phyloP scores from a whole-genome alignment of 2,113 vertebrate species.

The Plecotus auritus region DNA sequence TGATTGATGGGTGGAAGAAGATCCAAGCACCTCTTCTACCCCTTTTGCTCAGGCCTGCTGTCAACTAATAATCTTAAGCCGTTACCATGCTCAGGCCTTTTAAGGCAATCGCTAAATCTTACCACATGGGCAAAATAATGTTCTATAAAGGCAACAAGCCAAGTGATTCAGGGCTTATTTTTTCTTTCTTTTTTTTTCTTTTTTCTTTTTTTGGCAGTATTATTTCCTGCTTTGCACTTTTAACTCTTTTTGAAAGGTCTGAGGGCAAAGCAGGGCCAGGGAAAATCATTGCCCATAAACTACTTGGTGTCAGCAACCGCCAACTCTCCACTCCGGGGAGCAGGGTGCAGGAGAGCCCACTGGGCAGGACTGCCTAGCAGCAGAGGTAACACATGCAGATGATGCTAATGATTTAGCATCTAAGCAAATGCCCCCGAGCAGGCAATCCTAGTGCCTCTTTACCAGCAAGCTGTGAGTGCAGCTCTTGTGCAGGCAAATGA shows the following conservation, averaged over 20 bases:
- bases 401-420: background rate
- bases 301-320: background rate
- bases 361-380: background rate
- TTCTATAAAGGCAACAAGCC: background rate
- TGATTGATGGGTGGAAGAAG: background rate
- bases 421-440: background rate
- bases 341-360: background rate
- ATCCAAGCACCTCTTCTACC: background rate
- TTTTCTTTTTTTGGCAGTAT: background rate
- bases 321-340: background rate
- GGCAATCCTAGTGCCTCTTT: background rate
- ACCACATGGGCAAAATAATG: background rate
- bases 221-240: slow-evolving; percentile 3
- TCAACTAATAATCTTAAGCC: background rate
- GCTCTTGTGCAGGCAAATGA: background rate
- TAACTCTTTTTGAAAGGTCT: background rate
- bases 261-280: background rate
- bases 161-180: background rate
- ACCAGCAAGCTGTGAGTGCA: background rate
- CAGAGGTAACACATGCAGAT: background rate
- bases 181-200: no score
- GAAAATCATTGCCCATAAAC: background rate
- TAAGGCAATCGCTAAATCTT: background rate
- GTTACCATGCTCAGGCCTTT: background rate
- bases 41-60: background rate